Conservation (phyloP, 2,113 vertebrate species). For the Rhinolophus sinicus region DNA sequence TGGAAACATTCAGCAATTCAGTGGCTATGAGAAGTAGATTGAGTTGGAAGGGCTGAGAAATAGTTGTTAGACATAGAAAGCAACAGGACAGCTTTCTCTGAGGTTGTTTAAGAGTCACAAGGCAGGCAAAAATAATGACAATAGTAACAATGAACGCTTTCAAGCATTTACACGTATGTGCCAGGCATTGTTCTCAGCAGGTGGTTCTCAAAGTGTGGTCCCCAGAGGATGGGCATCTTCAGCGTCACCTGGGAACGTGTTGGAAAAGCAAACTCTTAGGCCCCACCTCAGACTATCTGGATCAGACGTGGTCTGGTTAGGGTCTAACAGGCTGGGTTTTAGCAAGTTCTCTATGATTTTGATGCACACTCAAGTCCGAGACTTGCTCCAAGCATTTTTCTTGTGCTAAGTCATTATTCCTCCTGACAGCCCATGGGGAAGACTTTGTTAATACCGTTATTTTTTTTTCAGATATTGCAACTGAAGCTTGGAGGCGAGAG, state of each 20-base stretch:
- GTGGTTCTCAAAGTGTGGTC: neutral
- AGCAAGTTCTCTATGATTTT: neutral
- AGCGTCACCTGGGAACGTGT: rapidly evolving
- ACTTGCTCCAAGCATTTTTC: neutral
- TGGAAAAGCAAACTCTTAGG: neutral
- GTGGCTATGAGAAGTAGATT: neutral
- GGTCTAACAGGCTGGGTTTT: neutral
- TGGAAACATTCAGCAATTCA: neutral
- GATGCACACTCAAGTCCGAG: neutral
- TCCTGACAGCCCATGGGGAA: neutral
- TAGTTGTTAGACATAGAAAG: neutral
- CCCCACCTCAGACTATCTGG: neutral
- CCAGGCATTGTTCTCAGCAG: neutral
- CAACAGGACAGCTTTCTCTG: neutral
- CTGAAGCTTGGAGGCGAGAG: neutral
- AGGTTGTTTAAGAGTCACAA: neutral
- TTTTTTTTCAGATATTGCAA: neutral
- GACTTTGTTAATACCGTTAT: neutral
- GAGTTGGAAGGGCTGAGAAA: neutral
- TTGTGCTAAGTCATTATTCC: neutral
- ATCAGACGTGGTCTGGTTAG: neutral
- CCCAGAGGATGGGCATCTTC: neutral
- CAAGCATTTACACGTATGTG: neutral
- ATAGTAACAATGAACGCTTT: rapidly evolving
- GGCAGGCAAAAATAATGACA: neutral